Evolutionary conservation across 2,797 vertebrate genomes (phyloP).

Genomic region (Anguilla marmorata): DNA sequence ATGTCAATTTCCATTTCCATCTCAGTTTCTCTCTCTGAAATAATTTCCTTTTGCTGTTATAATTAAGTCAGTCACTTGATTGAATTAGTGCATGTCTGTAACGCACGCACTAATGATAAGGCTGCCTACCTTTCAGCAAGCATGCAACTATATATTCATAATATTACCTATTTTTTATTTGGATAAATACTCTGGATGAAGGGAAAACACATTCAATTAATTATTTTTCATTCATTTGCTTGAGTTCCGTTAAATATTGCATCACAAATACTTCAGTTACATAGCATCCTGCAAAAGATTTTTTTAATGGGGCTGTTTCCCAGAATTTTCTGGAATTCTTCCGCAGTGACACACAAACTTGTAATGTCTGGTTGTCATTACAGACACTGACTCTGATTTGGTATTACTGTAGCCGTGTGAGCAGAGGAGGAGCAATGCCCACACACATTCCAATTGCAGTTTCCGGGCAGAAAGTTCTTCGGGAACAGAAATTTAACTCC

Average conservation of each 20-base stretch:
- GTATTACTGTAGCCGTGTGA: not conserved
- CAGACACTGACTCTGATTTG: conserved; percentile 3
- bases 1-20: conserved; percentile 17
- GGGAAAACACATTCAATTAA: not conserved
- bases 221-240: not conserved
- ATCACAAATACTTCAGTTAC: not conserved
- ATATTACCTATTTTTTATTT: not conserved
- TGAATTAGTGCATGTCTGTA: not conserved
- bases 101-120: not conserved
- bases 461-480: not conserved
- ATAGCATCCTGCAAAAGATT: not conserved
- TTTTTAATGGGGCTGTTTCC: not conserved
- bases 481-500: not conserved
- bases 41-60: no score
- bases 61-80: not conserved
- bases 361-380: conserved; percentile 5
- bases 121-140: not conserved
- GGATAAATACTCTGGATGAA: not conserved
- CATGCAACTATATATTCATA: not conserved
- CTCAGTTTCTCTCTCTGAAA: not conserved
- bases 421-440: not conserved
- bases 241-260: not conserved
- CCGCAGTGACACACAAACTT: not conserved
- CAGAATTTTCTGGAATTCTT: no score
- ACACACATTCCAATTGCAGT: not conserved